Evolutionary conservation across 2,888 invertebrate genomes (phyloP), one percentile per base, ranked within the genome.

Genomic region (Ceraclea dissimilis): DNA sequence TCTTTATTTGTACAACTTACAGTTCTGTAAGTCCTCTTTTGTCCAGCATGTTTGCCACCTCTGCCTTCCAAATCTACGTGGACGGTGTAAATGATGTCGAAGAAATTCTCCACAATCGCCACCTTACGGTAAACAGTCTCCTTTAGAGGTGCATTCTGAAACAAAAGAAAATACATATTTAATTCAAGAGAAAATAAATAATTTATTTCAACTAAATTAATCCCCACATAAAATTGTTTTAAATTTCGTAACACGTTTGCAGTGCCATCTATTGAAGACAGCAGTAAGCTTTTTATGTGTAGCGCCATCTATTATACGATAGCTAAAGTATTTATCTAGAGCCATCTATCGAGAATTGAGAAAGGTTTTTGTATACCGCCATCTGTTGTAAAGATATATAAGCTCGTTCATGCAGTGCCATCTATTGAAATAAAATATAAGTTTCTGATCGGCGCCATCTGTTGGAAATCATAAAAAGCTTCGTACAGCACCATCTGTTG

Each of bases 61-160:
- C 92, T 81, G 52, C 94, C 94, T 70, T 94, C 93, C 66, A 93
- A 81, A 69, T 93, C 94, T 54, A 96, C 94, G 71, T 96, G 96
- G 16, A 96, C 93, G 51, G 89, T 90, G 75, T 94, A 94, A 68
- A 96, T 96, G 63, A 96, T 96, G 70, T 95, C 91, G 71, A 94
- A 96, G 78, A 96, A 96, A 69, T 95, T 92, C 75, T 96, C 96
- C n/a, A 96, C 96, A 34, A 95, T 86, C 0, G 96, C 95, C 49
- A 96, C 96, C 70, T 93, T 89, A 67, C 94, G 86, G 73, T 89
- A 94, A 16, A 88, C 84, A 53, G 86, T 83, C 57, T 86, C 85
- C 61, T 86, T 86, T 65, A 73, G 82, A 47, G 79, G 72, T 6
- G 86, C 81, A 66, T 85, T 85, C 86, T 88, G 80, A 34, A 82